Evolutionary conservation across 2,888 invertebrate genomes (phyloP).

Genomic region (Ferrisia virgata): DNA sequence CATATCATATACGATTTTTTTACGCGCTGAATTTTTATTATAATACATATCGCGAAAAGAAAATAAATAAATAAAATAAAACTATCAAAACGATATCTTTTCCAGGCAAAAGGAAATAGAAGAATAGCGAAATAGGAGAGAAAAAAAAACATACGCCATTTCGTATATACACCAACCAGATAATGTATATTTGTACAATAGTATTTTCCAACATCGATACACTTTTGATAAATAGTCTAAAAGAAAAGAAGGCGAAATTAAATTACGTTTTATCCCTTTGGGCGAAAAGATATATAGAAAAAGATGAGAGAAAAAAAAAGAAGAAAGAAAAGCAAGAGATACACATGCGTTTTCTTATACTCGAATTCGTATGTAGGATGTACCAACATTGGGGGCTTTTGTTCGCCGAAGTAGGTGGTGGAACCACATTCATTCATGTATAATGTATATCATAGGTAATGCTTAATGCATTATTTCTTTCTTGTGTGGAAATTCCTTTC

Average conservation of each 20-base stretch:
- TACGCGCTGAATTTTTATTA: background rate
- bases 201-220: background rate
- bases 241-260: slow-evolving; percentile 21
- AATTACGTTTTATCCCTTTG: slow-evolving; percentile 25
- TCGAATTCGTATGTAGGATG: too few relatives aligned
- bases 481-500: slow-evolving; percentile 25
- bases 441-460: slow-evolving; percentile 35
- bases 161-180: slow-evolving; percentile 1
- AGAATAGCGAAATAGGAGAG: background rate
- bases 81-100: background rate
- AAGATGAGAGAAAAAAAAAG: background rate
- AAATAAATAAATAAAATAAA: background rate
- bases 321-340: background rate
- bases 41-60: background rate
- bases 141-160: background rate
- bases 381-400: background rate
- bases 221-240: slow-evolving; percentile 27
- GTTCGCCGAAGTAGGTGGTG: background rate
- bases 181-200: slow-evolving; percentile 15
- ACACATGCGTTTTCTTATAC: background rate
- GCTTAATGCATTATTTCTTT: slow-evolving; percentile 30
- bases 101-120: background rate
- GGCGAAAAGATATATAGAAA: background rate
- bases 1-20: background rate
- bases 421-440: slow-evolving; percentile 7